Percentiles rank a stretch among this genome's conserved stretches.
Evolutionary conservation across 2,888 invertebrate genomes (phyloP).

Genomic region (Chelonus formosanus): DNA sequence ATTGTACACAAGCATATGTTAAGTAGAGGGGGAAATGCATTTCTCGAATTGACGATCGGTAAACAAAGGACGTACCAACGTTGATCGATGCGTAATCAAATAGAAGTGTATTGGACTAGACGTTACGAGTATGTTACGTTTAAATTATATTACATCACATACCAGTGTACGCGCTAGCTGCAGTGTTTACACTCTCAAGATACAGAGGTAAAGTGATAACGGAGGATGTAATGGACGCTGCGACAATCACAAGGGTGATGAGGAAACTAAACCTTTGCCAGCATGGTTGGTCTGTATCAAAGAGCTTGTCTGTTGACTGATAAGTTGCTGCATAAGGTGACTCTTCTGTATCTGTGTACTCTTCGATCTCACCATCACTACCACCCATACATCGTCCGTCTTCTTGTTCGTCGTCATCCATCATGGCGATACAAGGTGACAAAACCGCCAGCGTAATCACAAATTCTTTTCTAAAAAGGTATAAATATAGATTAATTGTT

Average conservation of each 20-base stretch:
- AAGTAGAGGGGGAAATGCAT: no score
- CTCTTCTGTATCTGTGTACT: constrained; percentile 60
- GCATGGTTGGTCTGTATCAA: constrained; percentile 55
- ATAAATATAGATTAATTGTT: neutral
- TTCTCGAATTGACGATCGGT: no score
- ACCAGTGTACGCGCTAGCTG: constrained; percentile 62
- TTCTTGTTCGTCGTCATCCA: constrained; percentile 61
- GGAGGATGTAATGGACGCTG: constrained; percentile 66
- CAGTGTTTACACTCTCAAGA: constrained; percentile 60
- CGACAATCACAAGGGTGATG: constrained; percentile 63
- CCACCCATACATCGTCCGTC: constrained; percentile 54
- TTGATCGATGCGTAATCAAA: no score
- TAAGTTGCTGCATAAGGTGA: constrained; percentile 55
- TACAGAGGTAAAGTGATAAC: constrained; percentile 68
- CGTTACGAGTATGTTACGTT: neutral
- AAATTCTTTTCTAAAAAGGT: constrained; percentile 3
- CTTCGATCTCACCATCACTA: constrained; percentile 59
- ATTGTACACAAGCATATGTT: no score
- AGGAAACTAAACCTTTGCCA: constrained; percentile 66
- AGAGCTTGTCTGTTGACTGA: constrained; percentile 56
- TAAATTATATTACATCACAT: constrained; percentile 21
- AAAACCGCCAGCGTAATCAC: constrained; percentile 42
- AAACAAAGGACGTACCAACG: no score
- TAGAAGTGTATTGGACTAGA: no score
- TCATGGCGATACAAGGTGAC: constrained; percentile 53